Evolutionary conservation across 2,888 invertebrate species (phyloP).

Genomic region (Drosophila picticornis): DNA sequence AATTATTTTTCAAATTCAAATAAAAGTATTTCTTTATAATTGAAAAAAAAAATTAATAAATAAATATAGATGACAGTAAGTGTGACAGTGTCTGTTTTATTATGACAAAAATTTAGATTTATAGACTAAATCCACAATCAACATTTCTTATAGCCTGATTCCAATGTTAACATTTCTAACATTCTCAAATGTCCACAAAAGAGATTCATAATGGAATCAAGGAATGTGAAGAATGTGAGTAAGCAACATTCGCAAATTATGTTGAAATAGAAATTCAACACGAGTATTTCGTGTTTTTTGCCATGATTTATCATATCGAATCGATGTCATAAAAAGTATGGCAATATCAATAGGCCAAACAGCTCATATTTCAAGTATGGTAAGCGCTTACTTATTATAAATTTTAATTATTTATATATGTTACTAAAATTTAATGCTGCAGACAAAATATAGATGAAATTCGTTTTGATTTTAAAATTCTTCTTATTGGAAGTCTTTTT

Average conservation of each 20-base stretch:
- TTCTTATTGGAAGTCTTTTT: not conserved
- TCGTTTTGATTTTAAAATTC: accelerated
- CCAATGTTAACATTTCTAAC: not conserved
- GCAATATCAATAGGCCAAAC: not conserved
- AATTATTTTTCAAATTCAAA: not conserved
- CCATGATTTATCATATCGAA: not conserved
- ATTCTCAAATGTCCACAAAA: not conserved
- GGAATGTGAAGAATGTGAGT: not conserved
- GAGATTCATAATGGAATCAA: not conserved
- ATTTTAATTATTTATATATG: not conserved
- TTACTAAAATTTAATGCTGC: not conserved
- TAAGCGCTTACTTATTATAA: not conserved
- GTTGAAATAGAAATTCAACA: not conserved
- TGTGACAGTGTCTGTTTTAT: too few species aligned
- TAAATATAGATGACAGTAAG: not conserved
- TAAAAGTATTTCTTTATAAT: not conserved
- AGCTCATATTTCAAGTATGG: not conserved
- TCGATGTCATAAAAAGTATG: not conserved
- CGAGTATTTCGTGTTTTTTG: not conserved
- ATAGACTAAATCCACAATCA: not conserved
- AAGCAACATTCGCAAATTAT: not conserved
- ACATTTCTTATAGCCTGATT: not conserved
- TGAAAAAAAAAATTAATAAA: not conserved
- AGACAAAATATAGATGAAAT: accelerated
- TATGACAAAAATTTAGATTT: not conserved